phyloP scores from a whole-genome alignment of 1,140 invertebrate species.

The Cyclargus thomasi region DNA sequence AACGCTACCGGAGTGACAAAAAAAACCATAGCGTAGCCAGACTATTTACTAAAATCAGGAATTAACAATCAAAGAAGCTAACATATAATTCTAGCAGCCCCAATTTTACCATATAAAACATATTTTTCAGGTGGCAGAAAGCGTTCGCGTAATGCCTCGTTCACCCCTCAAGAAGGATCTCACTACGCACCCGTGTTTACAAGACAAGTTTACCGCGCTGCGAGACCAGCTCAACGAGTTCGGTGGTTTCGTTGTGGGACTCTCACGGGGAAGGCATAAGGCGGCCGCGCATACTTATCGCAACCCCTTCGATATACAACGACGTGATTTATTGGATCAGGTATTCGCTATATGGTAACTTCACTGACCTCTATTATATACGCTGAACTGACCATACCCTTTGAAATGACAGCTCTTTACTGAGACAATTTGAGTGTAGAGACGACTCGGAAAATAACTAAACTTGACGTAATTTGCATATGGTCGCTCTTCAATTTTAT shows the following conservation, averaged over 20 bases:
- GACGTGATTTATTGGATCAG: constrained; percentile 92
- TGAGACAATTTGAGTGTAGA: no score
- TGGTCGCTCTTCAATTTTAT: no score
- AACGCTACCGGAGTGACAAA: no score
- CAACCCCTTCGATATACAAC: constrained; percentile 96
- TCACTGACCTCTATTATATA: no score
- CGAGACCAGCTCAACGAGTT: constrained; percentile 92
- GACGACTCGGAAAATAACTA: no score
- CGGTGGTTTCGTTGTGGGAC: constrained; percentile 86
- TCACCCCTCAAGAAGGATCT: constrained; percentile 84
- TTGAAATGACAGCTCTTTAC: no score
- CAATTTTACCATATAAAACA: constrained; percentile 13
- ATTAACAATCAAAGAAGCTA: no score
- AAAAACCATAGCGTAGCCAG: no score
- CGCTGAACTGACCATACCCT: no score
- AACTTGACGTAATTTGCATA: no score
- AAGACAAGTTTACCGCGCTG: constrained; percentile 88
- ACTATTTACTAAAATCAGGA: no score
- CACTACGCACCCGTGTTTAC: constrained; percentile 85
- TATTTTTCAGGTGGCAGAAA: constrained; percentile 78
- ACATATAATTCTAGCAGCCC: no score
- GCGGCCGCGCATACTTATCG: constrained; percentile 86
- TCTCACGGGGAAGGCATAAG: constrained; percentile 77
- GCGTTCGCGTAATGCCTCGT: constrained; percentile 82
- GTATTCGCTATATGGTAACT: constrained; percentile 42